Percentiles rank a stretch among this genome's conserved stretches.
Conservation (phyloP, 2,797 vertebrate genomes). For the Gambelia wislizenii region DNA sequence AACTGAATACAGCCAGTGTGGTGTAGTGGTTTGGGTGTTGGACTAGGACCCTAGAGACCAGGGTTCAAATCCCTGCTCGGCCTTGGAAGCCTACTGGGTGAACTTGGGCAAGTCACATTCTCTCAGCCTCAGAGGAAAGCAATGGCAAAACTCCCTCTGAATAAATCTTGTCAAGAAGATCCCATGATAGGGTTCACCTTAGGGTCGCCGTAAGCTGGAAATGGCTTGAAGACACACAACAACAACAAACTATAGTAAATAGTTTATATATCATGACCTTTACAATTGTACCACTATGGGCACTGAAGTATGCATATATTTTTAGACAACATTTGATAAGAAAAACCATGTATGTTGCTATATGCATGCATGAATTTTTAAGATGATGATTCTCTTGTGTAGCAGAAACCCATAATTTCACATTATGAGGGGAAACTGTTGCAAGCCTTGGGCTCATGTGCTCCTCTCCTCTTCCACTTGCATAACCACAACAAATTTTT, state of each 20-base stretch:
- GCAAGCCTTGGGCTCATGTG: neutral
- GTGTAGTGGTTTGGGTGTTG: neutral
- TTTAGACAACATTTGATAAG: neutral
- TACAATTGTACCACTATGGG: neutral
- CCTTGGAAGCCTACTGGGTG: no score
- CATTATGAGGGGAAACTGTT: neutral
- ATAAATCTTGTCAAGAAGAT: no score
- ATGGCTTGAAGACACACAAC: no score
- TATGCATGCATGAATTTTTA: constrained; percentile 49
- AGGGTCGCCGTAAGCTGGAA: no score
- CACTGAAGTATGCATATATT: neutral
- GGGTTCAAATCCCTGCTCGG: no score
- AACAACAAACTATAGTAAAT: constrained; percentile 16
- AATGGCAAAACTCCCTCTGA: no score
- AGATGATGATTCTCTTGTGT: constrained; percentile 60
- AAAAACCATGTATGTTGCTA: neutral
- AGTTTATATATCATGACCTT: constrained; percentile 43
- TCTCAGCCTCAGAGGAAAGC: no score
- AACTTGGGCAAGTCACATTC: no score
- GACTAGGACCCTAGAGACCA: neutral
- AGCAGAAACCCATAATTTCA: constrained; percentile 2
- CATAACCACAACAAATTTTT: neutral
- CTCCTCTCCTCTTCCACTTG: neutral
- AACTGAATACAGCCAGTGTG: neutral
- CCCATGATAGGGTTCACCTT: no score